phyloP scores from a whole-genome alignment of 35 echinoderm and acorn worm genomes.

The Amphiura filiformis region DNA sequence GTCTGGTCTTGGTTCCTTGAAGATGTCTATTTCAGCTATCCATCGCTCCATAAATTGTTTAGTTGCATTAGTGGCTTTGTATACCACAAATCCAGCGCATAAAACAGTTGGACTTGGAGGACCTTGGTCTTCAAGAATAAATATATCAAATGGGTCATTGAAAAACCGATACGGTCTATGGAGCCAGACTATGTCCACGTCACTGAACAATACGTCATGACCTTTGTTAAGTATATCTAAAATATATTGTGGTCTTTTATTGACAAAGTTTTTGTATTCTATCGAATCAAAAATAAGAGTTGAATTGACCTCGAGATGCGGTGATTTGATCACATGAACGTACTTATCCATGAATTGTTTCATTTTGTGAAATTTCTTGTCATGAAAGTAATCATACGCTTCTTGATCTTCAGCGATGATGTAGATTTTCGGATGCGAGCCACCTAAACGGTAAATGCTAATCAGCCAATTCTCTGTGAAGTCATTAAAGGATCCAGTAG shows the following conservation, averaged over 20 bases:
- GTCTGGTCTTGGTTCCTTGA: conserved; percentile 43
- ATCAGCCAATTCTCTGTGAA: conserved; percentile 78
- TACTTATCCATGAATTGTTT: not conserved
- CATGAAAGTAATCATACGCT: conserved; percentile 21
- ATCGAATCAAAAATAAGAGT: conserved; percentile 41
- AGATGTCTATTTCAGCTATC: conserved; percentile 30
- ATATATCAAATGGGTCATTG: conserved; percentile 49
- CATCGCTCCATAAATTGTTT: conserved; percentile 45
- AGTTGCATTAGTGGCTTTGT: conserved; percentile 26
- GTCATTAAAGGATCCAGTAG: conserved; percentile 56
- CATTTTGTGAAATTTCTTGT: too few species aligned
- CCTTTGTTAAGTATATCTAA: conserved; percentile 26
- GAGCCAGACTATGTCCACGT: conserved; percentile 82
- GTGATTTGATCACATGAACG: not conserved
- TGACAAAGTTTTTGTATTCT: conserved; percentile 80
- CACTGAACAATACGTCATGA: conserved; percentile 69
- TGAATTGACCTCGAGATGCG: not conserved
- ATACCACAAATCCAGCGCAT: conserved; percentile 66
- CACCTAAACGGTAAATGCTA: conserved; percentile 37
- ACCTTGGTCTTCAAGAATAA: conserved; percentile 30
- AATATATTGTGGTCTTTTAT: conserved; percentile 75
- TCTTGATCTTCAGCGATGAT: conserved; percentile 52
- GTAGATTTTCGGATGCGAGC: conserved; percentile 31
- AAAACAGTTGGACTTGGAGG: not conserved
- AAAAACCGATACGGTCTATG: conserved; percentile 64